A percentile compares a stretch with the other conserved stretches of the same genome.
phyloP scores from a whole-genome alignment of 2,888 invertebrate species.

The Synergus itoensis region DNA sequence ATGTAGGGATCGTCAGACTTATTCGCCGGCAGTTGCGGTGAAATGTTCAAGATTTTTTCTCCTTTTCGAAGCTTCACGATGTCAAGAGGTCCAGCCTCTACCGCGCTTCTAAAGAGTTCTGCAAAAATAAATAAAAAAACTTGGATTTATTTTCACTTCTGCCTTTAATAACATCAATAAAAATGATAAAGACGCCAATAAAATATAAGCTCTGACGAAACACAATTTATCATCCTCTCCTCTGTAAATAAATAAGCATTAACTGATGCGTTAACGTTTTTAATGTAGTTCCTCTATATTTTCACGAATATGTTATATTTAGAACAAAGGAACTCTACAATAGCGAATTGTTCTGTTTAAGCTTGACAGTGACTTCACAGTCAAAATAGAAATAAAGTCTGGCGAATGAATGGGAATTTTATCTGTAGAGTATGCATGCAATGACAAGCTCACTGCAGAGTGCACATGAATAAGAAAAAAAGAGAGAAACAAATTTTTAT shows the following conservation, averaged over 20 bases:
- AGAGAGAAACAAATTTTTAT: neutral
- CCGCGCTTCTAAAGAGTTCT: slow-evolving; percentile 84
- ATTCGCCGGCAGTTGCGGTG: slow-evolving; percentile 81
- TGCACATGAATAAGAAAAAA: neutral
- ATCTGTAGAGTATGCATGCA: neutral
- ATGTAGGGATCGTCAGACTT: slow-evolving; percentile 80
- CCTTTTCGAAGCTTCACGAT: slow-evolving; percentile 83
- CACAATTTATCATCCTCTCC: neutral
- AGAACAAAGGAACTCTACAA: neutral
- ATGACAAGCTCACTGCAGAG: neutral
- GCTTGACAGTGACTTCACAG: neutral
- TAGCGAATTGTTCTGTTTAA: neutral
- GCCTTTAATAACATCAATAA: neutral
- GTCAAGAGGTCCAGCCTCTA: slow-evolving; percentile 84
- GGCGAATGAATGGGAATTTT: neutral
- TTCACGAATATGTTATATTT: neutral
- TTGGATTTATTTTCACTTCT: neutral
- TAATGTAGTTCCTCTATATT: neutral
- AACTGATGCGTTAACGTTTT: neutral
- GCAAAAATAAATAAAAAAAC: slow-evolving; percentile 64
- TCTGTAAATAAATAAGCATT: neutral
- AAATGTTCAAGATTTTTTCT: slow-evolving; percentile 83
- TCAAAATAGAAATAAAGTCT: neutral
- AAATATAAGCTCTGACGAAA: too few species aligned
- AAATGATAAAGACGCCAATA: neutral